Conservation (phyloP, 2,888 invertebrate genomes). For the Phorcus lineatus region DNA sequence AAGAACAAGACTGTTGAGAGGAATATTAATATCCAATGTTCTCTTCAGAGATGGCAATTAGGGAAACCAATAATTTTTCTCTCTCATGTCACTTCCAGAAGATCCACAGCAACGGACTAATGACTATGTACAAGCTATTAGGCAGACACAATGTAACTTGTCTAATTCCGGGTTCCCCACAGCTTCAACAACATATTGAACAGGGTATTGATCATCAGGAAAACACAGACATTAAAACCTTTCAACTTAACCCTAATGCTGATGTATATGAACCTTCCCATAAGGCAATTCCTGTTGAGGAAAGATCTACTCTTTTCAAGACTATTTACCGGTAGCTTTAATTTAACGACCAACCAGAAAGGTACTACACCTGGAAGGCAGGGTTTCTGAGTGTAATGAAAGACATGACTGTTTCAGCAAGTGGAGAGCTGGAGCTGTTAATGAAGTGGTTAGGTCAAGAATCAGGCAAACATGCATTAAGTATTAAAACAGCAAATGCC, state of each 20-base stretch:
- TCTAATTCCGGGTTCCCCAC: too few relatives aligned
- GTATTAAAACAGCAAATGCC: conserved; percentile 23
- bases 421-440: conserved; percentile 30
- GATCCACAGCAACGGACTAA: too few relatives aligned
- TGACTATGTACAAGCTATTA: too few relatives aligned
- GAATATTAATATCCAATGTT: too few relatives aligned
- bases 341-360: conserved; percentile 27
- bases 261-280: neutral
- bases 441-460: conserved; percentile 33
- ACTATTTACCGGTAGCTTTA: neutral
- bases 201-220: too few relatives aligned
- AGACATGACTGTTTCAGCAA: conserved; percentile 24
- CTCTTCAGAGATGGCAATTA: too few relatives aligned
- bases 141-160: too few relatives aligned
- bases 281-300: conserved; percentile 14
- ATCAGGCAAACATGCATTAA: conserved; percentile 23
- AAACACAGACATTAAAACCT: neutral
- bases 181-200: too few relatives aligned
- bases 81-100: too few relatives aligned
- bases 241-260: neutral
- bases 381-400: conserved; percentile 24
- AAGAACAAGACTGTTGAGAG: too few relatives aligned
- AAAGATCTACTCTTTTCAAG: conserved; percentile 24
- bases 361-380: conserved; percentile 19
- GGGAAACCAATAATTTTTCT: too few relatives aligned